Base-by-base conservation (phyloP, 2,888 invertebrate species). In the Romanomermis culicivorax region DNA sequence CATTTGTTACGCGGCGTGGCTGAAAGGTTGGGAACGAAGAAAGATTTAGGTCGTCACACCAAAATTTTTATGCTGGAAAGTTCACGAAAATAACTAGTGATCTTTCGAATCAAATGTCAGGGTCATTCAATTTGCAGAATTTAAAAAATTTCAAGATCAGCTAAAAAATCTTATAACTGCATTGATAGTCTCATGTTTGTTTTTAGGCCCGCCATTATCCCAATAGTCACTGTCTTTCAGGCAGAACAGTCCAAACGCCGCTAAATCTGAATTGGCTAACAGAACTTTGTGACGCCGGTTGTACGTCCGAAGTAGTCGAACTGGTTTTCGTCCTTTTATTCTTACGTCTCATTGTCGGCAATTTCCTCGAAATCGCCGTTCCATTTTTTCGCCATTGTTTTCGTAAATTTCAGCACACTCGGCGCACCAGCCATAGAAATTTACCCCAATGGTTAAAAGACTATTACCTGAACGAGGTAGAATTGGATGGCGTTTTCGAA, bases 1-100 rank as follows among this genome's bases (percentile, higher is more conserved):
- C 29, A 49, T 49, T 49, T 25, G 26, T 29, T 49, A 49, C 29
- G 50, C 50, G 4, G 50, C 50, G 4, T 49, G 50, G 50, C 11
- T 49, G 11, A 49, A 49, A 27, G 50, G 50, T 7, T n/a, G n/a
- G n/a, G n/a, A n/a, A n/a, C n/a, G n/a, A n/a, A n/a, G n/a, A n/a
- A n/a, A n/a, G n/a, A n/a, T n/a, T n/a, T n/a, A n/a, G n/a, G n/a
- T n/a, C n/a, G n/a, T n/a, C n/a, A n/a, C n/a, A n/a, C n/a, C n/a
- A n/a, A n/a, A n/a, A n/a, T n/a, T n/a, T n/a, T n/a, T n/a, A n/a
- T n/a, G n/a, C n/a, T n/a, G n/a, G n/a, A n/a, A n/a, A n/a, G n/a
- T n/a, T n/a, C n/a, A n/a, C n/a, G n/a, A n/a, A n/a, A n/a, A n/a
- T n/a, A n/a, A n/a, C n/a, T n/a, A n/a, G n/a, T n/a, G n/a, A n/a